Percentiles rank a stretch among this genome's conserved stretches.
phyloP scores from a whole-genome alignment of 2,797 vertebrate genomes.

The Megalops cyprinoides region DNA sequence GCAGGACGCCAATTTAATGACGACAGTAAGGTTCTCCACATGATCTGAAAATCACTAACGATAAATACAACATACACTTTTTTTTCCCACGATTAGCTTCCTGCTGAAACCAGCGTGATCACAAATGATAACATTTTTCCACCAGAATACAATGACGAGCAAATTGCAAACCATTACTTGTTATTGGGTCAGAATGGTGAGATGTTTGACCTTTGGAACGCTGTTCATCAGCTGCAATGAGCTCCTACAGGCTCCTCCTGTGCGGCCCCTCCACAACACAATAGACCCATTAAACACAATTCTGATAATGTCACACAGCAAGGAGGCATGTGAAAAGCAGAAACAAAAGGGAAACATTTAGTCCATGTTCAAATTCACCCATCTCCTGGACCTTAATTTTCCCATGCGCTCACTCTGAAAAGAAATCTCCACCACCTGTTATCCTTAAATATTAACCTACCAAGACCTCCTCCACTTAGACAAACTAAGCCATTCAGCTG shows the following conservation, averaged over 20 bases:
- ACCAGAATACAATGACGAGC: neutral
- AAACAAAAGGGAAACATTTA: neutral
- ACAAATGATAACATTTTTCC: neutral
- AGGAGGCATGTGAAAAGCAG: neutral
- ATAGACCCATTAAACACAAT: neutral
- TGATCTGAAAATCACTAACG: neutral
- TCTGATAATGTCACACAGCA: neutral
- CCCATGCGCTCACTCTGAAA: neutral
- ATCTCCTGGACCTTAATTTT: too few species aligned
- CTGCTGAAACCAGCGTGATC: neutral
- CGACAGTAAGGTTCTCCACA: neutral
- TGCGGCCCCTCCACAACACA: neutral
- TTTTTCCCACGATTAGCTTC: neutral
- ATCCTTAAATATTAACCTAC: conserved; percentile 14
- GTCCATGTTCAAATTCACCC: neutral
- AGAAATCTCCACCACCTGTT: neutral
- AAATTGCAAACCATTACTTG: neutral
- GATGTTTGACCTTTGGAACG: neutral
- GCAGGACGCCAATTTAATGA: neutral
- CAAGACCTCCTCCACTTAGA: neutral
- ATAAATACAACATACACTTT: neutral
- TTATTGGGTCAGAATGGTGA: neutral
- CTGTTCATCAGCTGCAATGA: neutral
- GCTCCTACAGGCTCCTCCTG: neutral
- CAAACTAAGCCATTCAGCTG: neutral